These are phyloP conservation scores for Bungarus multicinctus DNA, from an alignment of 2,113 vertebrate genomes.

Conservation along the genomic window DNA sequence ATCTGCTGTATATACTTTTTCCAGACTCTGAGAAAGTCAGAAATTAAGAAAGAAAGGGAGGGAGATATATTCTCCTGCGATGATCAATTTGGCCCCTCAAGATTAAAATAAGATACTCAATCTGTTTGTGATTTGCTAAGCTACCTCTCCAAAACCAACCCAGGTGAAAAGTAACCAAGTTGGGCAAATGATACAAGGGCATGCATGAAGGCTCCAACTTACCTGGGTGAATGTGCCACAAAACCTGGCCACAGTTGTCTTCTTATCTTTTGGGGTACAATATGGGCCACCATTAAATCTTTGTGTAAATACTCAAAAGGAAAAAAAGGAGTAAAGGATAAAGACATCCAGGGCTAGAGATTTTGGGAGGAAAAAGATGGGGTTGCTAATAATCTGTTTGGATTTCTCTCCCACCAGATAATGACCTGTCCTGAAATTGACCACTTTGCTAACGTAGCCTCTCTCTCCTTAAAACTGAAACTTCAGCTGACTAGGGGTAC, in stretches of 20 bases:
- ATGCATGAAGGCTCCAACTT: not conserved
- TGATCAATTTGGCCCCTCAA: too few relatives aligned
- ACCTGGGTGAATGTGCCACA: not conserved
- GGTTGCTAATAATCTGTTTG: not conserved
- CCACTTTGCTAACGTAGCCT: not conserved
- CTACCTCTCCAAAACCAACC: not conserved
- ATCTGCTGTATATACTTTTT: too few relatives aligned
- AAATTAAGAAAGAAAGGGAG: too few relatives aligned
- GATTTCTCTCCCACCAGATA: not conserved
- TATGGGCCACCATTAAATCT: not conserved
- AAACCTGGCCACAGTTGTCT: not conserved
- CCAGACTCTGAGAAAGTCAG: too few relatives aligned
- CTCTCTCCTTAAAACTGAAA: too few relatives aligned
- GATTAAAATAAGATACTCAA: not conserved
- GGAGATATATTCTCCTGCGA: too few relatives aligned
- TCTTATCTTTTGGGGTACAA: not conserved
- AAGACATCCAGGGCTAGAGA: not conserved
- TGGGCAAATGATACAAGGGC: not conserved
- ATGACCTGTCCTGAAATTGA: not conserved
- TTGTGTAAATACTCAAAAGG: not conserved
- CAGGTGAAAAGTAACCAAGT: not conserved
- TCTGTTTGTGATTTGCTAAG: not conserved
- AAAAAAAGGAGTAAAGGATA: not conserved
- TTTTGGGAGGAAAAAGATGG: not conserved
- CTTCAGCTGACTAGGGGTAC: too few relatives aligned